phyloP scores from a whole-genome alignment of 2,113 vertebrate species.

The Aphyosemion australe region DNA sequence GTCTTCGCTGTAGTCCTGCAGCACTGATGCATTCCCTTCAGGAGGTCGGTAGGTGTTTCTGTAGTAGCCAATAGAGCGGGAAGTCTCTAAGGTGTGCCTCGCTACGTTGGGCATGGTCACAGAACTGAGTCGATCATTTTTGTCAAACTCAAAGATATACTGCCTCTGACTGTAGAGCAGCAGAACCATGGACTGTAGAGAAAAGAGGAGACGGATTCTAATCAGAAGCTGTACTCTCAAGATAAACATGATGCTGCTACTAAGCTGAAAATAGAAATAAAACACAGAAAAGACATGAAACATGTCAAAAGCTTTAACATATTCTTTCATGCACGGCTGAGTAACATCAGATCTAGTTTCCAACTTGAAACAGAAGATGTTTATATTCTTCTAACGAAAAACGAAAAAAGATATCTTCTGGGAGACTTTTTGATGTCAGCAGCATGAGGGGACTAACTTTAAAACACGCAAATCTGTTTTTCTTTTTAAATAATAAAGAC shows the following conservation, averaged over 20 bases:
- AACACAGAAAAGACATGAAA: conserved; percentile 9
- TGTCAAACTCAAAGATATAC: conserved; percentile 99
- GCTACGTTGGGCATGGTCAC: conserved; percentile 99
- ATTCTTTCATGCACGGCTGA: conserved; percentile 7
- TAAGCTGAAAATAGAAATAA: neutral
- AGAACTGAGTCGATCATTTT: conserved; percentile 91
- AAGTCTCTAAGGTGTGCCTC: conserved; percentile 91
- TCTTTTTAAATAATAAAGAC: conserved; percentile 41
- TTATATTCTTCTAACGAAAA: conserved; percentile 23
- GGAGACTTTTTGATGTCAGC: conserved; percentile 38
- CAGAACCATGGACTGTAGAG: conserved; percentile 93
- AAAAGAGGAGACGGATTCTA: conserved; percentile 29
- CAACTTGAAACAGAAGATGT: conserved; percentile 23
- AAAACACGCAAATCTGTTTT: conserved; percentile 22
- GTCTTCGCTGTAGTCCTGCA: conserved; percentile 95
- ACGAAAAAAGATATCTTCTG: conserved; percentile 38
- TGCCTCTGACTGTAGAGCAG: conserved; percentile 97
- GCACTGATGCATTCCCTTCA: conserved; percentile 91
- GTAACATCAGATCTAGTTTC: conserved; percentile 33
- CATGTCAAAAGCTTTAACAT: conserved; percentile 11
- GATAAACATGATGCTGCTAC: neutral
- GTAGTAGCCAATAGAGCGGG: conserved; percentile 96
- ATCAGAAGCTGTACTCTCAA: neutral
- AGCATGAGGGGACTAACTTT: conserved; percentile 12
- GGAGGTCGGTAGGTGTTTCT: conserved; percentile 94